These are phyloP conservation scores for Drosophila trapezifrons DNA, from an alignment of 1,140 invertebrate genomes.

Conservation along the genomic window DNA sequence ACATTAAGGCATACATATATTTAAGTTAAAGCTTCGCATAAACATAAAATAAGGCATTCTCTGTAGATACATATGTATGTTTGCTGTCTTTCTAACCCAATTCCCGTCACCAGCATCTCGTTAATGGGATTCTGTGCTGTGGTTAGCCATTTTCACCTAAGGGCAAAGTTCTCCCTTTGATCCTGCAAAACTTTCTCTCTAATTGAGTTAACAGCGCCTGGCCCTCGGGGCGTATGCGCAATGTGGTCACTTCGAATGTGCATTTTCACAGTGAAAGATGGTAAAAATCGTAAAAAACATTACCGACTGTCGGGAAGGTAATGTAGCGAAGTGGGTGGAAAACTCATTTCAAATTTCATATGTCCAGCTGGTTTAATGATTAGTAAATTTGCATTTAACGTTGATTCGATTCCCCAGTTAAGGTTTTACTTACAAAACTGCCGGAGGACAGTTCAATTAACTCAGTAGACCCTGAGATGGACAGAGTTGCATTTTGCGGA, in stretches of 20 bases:
- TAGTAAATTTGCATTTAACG: slow-evolving; percentile 62
- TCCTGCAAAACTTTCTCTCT: slow-evolving; percentile 16
- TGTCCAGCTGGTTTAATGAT: slow-evolving; percentile 68
- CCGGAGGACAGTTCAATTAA: slow-evolving; percentile 12
- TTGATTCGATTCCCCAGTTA: slow-evolving; percentile 3
- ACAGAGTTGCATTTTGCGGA: slow-evolving; percentile 31
- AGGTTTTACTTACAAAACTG: slow-evolving; percentile 33
- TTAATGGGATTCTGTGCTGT: slow-evolving; percentile 14
- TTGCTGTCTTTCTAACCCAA: slow-evolving; percentile 4
- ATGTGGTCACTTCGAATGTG: slow-evolving; percentile 77
- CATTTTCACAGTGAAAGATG: slow-evolving; percentile 83
- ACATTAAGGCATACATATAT: slow-evolving; percentile 55
- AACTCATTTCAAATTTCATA: slow-evolving; percentile 82
- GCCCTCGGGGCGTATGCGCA: slow-evolving; percentile 48
- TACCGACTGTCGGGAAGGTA: slow-evolving; percentile 19
- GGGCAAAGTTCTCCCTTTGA: slow-evolving; percentile 19
- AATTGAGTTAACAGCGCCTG: slow-evolving; percentile 13
- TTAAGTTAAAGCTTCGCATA: slow-evolving; percentile 66
- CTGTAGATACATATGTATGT: slow-evolving; percentile 4
- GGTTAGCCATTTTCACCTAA: slow-evolving; percentile 6
- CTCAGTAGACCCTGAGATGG: slow-evolving; percentile 24
- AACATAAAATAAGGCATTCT: slow-evolving; percentile 60
- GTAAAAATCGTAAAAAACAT: slow-evolving; percentile 82
- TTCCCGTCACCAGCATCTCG: neutral
- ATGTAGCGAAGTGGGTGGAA: slow-evolving; percentile 19